Conservation (phyloP, 2,888 invertebrate species). For the Amphipyra berbera region DNA sequence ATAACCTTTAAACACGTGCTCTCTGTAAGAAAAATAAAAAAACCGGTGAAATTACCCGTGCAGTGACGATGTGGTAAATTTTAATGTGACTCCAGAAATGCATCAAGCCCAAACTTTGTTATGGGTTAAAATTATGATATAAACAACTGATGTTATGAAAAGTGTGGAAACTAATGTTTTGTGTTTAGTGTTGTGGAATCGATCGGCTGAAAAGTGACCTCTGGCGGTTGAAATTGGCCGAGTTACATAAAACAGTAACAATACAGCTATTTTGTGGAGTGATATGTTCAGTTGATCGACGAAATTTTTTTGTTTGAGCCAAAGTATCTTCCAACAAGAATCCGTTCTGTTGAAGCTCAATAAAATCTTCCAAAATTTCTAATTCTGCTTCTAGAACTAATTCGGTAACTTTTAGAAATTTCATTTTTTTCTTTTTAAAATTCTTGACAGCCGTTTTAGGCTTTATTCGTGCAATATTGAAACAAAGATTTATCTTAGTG, state of each 20-base stretch:
- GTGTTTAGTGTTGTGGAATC: slow-evolving; percentile 68
- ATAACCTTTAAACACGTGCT: slow-evolving; percentile 77
- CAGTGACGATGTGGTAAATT: slow-evolving; percentile 60
- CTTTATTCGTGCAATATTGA: slow-evolving; percentile 62
- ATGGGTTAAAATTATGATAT: slow-evolving; percentile 53
- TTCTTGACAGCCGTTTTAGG: slow-evolving; percentile 38
- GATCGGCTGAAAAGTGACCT: slow-evolving; percentile 78
- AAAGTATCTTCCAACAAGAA: slow-evolving; percentile 69
- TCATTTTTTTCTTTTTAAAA: slow-evolving; percentile 9
- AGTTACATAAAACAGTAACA: slow-evolving; percentile 64
- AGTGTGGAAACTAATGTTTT: slow-evolving; percentile 62
- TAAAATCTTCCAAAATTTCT: slow-evolving; percentile 49
- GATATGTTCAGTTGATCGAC: slow-evolving; percentile 55
- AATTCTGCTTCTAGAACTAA: slow-evolving; percentile 20
- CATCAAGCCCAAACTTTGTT: slow-evolving; percentile 48
- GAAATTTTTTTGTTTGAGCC: slow-evolving; percentile 47
- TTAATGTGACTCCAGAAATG: slow-evolving; percentile 48
- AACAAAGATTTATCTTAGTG: slow-evolving; percentile 60
- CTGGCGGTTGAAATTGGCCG: slow-evolving; percentile 68
- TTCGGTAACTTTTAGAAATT: slow-evolving; percentile 13
- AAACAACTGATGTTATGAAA: slow-evolving; percentile 62
- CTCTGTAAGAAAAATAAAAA: slow-evolving; percentile 56
- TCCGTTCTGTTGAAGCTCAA: slow-evolving; percentile 57
- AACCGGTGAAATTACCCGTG: slow-evolving; percentile 38
- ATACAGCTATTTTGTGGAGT: slow-evolving; percentile 60